Conservation (phyloP, 2,797 vertebrate genomes). For the Chloroceryle amazona region DNA sequence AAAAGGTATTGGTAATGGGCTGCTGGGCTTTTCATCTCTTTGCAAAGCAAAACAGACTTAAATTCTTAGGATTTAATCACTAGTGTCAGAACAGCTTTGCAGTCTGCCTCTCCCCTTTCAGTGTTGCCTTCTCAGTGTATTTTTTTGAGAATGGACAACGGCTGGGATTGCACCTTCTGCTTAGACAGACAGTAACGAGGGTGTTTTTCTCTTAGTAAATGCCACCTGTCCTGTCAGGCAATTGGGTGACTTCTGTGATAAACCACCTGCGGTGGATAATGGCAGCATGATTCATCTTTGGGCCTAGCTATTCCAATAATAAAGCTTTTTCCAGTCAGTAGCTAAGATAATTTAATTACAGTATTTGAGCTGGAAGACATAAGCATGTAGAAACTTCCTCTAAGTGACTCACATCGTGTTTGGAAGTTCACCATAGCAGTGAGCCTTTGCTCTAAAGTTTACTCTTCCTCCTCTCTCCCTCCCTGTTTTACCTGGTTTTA, state of each 20-base stretch:
- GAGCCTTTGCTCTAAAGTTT: background rate
- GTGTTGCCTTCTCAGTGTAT: background rate
- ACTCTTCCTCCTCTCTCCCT: background rate
- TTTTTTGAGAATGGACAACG: background rate
- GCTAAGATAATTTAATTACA: conserved; percentile 68
- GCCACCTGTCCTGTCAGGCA: conserved; percentile 46
- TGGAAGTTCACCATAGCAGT: conserved; percentile 57
- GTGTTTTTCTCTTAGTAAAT: background rate
- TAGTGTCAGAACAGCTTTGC: background rate
- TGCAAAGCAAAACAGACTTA: background rate
- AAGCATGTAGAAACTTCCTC: conserved; percentile 47
- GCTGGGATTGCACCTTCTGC: background rate
- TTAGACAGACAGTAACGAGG: background rate
- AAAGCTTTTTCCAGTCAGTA: conserved; percentile 54
- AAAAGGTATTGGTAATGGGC: background rate
- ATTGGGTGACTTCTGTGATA: conserved; percentile 37
- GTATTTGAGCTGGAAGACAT: conserved; percentile 60
- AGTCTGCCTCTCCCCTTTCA: background rate
- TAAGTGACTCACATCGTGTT: conserved; percentile 36
- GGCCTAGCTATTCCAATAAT: conserved; percentile 25
- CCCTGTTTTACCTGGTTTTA: background rate
- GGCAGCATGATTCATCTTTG: conserved; percentile 65
- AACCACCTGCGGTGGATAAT: conserved; percentile 38
- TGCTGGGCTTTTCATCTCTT: background rate
- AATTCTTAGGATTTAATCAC: conserved; percentile 1